Evolutionary conservation across 2,888 invertebrate genomes (phyloP).

Genomic region (Heliconius erato): DNA sequence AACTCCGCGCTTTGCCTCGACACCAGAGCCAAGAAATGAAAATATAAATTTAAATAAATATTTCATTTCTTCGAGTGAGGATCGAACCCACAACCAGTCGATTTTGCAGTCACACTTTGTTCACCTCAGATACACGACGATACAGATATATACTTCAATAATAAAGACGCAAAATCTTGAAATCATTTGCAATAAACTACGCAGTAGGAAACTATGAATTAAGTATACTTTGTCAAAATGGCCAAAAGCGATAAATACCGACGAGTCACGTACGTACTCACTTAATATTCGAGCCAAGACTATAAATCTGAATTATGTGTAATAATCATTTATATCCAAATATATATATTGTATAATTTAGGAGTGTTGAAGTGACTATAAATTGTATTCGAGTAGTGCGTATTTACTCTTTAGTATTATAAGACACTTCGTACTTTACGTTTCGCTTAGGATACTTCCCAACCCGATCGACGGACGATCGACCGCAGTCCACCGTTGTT

Average conservation of each 20-base stretch:
- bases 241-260: conserved; percentile 33
- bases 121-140: no score
- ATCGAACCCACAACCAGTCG: no score
- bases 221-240: conserved; percentile 36
- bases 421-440: not conserved
- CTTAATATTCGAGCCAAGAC: conserved; percentile 34
- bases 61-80: no score
- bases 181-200: conserved; percentile 38
- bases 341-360: not conserved
- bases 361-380: not conserved
- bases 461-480: no score
- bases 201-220: conserved; percentile 30
- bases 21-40: no score
- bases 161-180: conserved; percentile 34
- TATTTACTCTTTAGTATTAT: not conserved
- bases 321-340: conserved; percentile 24
- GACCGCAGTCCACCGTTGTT: no score
- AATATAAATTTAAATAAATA: no score
- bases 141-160: not conserved
- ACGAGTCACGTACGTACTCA: conserved; percentile 40
- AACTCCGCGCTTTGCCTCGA: no score
- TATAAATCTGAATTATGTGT: conserved; percentile 33
- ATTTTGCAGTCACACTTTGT: no score
- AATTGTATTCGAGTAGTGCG: no score
- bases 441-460: no score